Evolutionary conservation across 2,797 vertebrate species (phyloP).

Genomic region (Orientallactaga sibirica): DNA sequence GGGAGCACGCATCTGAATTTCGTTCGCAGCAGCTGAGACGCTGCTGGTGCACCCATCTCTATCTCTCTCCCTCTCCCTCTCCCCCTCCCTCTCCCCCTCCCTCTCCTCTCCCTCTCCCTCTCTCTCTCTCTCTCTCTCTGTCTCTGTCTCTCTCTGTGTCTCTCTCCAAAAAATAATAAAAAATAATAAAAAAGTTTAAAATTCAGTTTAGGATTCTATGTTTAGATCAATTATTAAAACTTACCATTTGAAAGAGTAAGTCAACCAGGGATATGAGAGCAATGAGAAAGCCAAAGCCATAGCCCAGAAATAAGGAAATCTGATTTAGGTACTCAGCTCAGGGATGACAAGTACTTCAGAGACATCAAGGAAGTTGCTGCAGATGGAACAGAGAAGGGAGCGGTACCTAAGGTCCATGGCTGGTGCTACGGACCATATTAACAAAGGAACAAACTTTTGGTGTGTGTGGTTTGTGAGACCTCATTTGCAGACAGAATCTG

Average conservation of each 20-base stretch:
- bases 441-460: neutral
- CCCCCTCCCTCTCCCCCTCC: too few species aligned
- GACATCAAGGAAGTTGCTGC: neutral
- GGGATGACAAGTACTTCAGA: neutral
- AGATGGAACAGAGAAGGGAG: neutral
- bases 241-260: neutral
- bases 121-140: too few species aligned
- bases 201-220: neutral
- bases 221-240: neutral
- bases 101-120: too few species aligned
- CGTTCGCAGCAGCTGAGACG: too few species aligned
- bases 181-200: too few species aligned
- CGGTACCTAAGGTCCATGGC: rapidly evolving
- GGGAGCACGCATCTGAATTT: too few species aligned
- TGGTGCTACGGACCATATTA: neutral
- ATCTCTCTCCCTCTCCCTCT: too few species aligned
- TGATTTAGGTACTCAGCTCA: neutral
- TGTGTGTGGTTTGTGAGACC: neutral
- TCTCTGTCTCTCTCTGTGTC: too few species aligned
- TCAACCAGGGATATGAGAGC: neutral
- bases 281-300: neutral
- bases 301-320: neutral
- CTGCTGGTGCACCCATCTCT: too few species aligned
- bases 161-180: too few species aligned
- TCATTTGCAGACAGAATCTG: neutral